Percentiles rank a stretch among this genome's conserved stretches.
These are phyloP conservation scores for Coregonus suidteri DNA, from an alignment of 2,797 vertebrate species.

Conservation along the genomic window DNA sequence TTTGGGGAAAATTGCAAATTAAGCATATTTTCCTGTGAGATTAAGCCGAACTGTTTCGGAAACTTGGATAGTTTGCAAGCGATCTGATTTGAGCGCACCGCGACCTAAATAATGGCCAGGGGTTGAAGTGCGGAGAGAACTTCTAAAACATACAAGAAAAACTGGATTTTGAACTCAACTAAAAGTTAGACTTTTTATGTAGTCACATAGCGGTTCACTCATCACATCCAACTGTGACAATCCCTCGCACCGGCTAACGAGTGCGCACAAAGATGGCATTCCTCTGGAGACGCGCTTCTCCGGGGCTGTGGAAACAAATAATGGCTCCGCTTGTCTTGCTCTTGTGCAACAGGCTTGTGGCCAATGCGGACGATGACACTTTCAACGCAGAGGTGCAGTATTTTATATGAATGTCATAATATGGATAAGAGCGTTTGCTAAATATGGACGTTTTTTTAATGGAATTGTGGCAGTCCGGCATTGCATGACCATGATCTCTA, in stretches of 20 bases:
- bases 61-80: not conserved
- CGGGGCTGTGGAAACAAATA: conserved; percentile 14
- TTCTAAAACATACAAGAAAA: not conserved
- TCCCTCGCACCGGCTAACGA: not conserved
- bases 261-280: conserved; percentile 45
- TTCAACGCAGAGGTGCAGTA: conserved; percentile 64
- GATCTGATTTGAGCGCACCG: not conserved
- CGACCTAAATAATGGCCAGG: not conserved
- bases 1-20: not conserved
- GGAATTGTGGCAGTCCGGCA: not conserved
- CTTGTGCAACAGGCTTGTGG: conserved; percentile 30
- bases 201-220: not conserved
- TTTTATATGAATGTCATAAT: not conserved
- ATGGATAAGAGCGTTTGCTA: too few relatives aligned
- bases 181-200: not conserved
- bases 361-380: conserved; percentile 43
- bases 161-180: not conserved
- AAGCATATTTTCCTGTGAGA: conserved; percentile 5
- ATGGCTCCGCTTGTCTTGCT: conserved; percentile 31
- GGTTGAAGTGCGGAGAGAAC: not conserved
- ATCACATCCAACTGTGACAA: not conserved
- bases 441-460: not conserved
- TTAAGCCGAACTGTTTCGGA: not conserved
- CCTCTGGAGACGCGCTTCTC: conserved; percentile 18
- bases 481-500: not conserved